These are phyloP conservation scores for Ladona fulva DNA, from an alignment of 1,140 invertebrate genomes.

Conservation along the genomic window DNA sequence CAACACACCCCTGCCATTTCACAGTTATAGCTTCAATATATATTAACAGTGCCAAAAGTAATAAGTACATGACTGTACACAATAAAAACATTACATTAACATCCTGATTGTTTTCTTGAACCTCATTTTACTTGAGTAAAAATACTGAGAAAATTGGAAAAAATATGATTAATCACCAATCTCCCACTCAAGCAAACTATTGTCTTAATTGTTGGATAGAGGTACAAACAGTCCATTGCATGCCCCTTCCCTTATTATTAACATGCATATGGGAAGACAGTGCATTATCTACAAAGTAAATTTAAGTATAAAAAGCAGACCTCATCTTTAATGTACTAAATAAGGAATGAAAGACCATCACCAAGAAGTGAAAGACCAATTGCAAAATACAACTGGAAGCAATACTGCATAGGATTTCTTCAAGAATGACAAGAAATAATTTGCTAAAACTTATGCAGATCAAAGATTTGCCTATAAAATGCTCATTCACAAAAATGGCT, in stretches of 20 bases:
- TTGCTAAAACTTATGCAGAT: not conserved
- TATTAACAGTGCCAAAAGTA: slow-evolving; percentile 4
- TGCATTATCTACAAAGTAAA: slow-evolving; percentile 4
- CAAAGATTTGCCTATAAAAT: slow-evolving; percentile 7
- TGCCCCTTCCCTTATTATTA: slow-evolving; percentile 6
- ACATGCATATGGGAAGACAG: slow-evolving; percentile 8
- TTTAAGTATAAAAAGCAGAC: slow-evolving; percentile 3
- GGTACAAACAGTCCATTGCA: slow-evolving; percentile 8
- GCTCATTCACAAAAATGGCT: slow-evolving; percentile 2
- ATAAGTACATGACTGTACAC: slow-evolving; percentile 1
- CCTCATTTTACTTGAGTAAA: slow-evolving; percentile 1
- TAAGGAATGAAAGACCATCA: slow-evolving; percentile 9
- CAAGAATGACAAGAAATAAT: not conserved
- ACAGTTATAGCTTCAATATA: slow-evolving; percentile 8
- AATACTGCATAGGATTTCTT: not conserved
- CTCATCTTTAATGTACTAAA: slow-evolving; percentile 7
- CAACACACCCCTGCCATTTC: slow-evolving; percentile 6
- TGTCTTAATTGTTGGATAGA: slow-evolving; percentile 1
- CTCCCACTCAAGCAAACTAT: slow-evolving; percentile 8
- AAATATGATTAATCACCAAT: not conserved
- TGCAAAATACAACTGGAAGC: slow-evolving; percentile 9
- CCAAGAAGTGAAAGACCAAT: slow-evolving; percentile 4
- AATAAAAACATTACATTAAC: slow-evolving; percentile 8
- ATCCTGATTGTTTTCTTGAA: not conserved
- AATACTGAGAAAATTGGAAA: not conserved